Base-by-base conservation (phyloP, 92 coral and sea anemone species). In the Montipora capitata region DNA sequence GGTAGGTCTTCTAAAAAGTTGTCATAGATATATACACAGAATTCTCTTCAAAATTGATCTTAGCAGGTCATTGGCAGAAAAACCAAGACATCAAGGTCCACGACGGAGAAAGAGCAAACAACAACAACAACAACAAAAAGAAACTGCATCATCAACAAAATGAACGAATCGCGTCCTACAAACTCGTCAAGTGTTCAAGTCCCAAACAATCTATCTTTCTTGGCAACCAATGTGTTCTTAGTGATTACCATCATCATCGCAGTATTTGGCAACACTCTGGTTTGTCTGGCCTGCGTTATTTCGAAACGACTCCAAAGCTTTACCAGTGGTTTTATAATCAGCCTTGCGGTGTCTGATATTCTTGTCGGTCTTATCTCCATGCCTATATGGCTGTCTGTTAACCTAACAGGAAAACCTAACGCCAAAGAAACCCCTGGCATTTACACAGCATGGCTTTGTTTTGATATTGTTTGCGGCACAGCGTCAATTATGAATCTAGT, bases 401-500 rank as follows among this genome's bases (percentile, higher is more conserved):
- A 91, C 44, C 87, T 95, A 3, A 84, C 85, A 0, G 93, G 94
- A 11, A 78, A 93, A 35, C 96, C 94, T 3, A 83, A 72, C 65
- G 15, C 7, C 42, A 27, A 48, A 62, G 54, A 81, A 35, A 78
- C 73, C 68, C 95, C 96, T 41, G 81, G 81, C 14, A 70, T 94
- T 20, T 95, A 92, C 84, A 83, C 68, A 3, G 74, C 85, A 49
- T 85, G 92, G 91, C 40, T 85, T 68, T 82, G 85, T 58, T 70
- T 94, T 70, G 98, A 95, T 74, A 85, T 91, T 40, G 72, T 94
- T 44, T 83, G 93, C 7, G 89, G 96, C 18, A 88, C 94, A 16
- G 95, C 96, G 0, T 91, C 96, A 13, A 90, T 94, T 13, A 87
- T 94, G 89, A 95, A 92, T 27, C 86, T 95, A n/a, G 92, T 92